phyloP scores from a whole-genome alignment of 1,140 invertebrate species.

The Melitaea cinxia region DNA sequence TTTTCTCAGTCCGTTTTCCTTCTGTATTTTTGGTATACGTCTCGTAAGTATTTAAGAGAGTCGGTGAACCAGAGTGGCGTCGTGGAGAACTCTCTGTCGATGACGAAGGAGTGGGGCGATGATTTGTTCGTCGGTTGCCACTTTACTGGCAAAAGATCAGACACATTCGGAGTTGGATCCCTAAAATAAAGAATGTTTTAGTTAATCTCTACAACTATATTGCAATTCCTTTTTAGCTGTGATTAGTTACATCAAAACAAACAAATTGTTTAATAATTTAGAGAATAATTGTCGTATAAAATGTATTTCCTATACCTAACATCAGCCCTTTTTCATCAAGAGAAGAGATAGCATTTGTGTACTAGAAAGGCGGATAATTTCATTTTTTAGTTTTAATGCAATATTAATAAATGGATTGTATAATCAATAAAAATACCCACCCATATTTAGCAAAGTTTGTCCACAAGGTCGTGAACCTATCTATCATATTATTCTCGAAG shows the following conservation, averaged over 20 bases:
- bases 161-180: constrained; percentile 53
- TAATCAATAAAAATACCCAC: constrained; percentile 44
- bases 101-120: constrained; percentile 45
- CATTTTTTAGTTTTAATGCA: too few species aligned
- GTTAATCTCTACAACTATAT: too few species aligned
- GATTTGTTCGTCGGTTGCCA: constrained; percentile 47
- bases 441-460: constrained; percentile 74
- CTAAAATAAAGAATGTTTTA: constrained; percentile 39
- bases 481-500: constrained; percentile 60
- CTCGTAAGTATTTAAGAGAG: constrained; percentile 48
- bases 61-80: constrained; percentile 52
- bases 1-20: constrained; percentile 45
- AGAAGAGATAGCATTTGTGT: background rate
- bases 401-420: too few species aligned
- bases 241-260: constrained; percentile 49
- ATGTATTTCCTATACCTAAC: too few species aligned
- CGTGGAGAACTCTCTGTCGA: constrained; percentile 48
- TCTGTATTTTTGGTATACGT: constrained; percentile 61
- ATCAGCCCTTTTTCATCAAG: too few species aligned
- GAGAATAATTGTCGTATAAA: too few species aligned
- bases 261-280: too few species aligned
- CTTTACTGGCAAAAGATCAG: constrained; percentile 47
- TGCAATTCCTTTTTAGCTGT: background rate
- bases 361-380: too few species aligned
- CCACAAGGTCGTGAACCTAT: constrained; percentile 65